Conservation (phyloP, 1,140 invertebrate genomes). For the Drosophila pseudoobscura region DNA sequence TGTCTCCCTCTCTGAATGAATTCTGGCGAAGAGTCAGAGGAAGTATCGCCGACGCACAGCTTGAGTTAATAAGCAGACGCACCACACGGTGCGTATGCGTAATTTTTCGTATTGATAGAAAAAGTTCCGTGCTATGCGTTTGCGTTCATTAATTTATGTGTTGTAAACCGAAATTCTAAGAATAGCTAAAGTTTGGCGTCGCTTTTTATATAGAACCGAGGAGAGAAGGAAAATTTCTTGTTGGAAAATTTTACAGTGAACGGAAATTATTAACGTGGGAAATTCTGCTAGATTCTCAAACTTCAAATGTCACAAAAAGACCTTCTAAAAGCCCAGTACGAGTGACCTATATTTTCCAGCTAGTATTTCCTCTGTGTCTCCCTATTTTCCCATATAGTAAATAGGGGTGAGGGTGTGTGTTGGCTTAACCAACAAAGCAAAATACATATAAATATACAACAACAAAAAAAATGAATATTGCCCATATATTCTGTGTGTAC, state of each 20-base stretch:
- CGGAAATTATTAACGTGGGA: background rate
- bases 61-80: constrained; percentile 54
- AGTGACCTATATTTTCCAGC: constrained; percentile 39
- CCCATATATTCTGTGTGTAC: constrained; percentile 23
- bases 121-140: constrained; percentile 33
- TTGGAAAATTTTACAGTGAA: background rate
- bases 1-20: constrained; percentile 44
- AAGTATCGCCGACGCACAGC: constrained; percentile 58
- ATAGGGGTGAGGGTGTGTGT: constrained; percentile 35
- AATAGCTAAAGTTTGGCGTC: constrained; percentile 39
- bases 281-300: background rate
- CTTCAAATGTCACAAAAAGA: background rate
- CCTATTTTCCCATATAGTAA: background rate
- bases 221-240: background rate
- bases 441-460: constrained; percentile 6
- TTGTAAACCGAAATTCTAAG: constrained; percentile 27
- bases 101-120: constrained; percentile 47
- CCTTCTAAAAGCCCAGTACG: constrained; percentile 1
- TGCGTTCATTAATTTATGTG: constrained; percentile 48
- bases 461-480: constrained; percentile 26
- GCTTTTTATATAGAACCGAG: background rate
- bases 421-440: constrained; percentile 36
- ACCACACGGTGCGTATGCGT: constrained; percentile 63
- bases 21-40: constrained; percentile 27
- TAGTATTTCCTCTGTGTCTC: constrained; percentile 13